Percentiles rank a stretch among this genome's conserved stretches.
phyloP scores from a whole-genome alignment of 1,140 invertebrate genomes.

The Maconellicoccus hirsutus region DNA sequence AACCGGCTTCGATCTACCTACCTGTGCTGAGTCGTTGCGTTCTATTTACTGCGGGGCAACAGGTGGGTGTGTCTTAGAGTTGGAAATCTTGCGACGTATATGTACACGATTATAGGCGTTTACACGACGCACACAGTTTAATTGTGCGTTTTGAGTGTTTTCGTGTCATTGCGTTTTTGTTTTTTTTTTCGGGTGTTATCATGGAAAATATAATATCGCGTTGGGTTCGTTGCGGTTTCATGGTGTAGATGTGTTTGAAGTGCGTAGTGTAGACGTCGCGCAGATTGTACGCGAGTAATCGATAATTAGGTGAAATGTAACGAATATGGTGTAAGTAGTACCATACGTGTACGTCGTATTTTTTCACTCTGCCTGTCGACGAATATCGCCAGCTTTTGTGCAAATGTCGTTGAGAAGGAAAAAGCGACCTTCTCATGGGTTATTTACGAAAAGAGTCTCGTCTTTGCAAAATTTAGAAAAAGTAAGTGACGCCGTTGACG shows the following conservation, averaged over 20 bases:
- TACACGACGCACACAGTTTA: background rate
- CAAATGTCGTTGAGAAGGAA: slow-evolving; percentile 12
- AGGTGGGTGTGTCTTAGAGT: slow-evolving; percentile 13
- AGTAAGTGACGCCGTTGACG: background rate
- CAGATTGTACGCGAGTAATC: no score
- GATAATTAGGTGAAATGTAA: no score
- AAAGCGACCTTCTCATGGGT: background rate
- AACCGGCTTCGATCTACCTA: background rate
- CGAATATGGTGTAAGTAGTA: background rate
- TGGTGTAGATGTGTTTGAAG: no score
- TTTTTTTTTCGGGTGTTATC: no score
- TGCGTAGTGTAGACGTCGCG: no score
- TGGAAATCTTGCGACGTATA: slow-evolving; percentile 15
- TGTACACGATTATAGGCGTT: slow-evolving; percentile 11
- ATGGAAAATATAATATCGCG: no score
- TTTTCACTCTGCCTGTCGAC: no score
- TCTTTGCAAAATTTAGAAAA: slow-evolving; percentile 19
- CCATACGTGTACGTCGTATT: background rate
- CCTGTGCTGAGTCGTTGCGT: background rate
- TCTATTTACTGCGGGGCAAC: slow-evolving; percentile 2
- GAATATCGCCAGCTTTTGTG: background rate
- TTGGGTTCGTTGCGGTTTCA: no score
- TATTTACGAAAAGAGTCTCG: background rate
- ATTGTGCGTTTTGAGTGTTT: no score
- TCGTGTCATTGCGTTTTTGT: no score